phyloP scores from a whole-genome alignment of 2,797 vertebrate genomes.

The Mionectes olivaceus region DNA sequence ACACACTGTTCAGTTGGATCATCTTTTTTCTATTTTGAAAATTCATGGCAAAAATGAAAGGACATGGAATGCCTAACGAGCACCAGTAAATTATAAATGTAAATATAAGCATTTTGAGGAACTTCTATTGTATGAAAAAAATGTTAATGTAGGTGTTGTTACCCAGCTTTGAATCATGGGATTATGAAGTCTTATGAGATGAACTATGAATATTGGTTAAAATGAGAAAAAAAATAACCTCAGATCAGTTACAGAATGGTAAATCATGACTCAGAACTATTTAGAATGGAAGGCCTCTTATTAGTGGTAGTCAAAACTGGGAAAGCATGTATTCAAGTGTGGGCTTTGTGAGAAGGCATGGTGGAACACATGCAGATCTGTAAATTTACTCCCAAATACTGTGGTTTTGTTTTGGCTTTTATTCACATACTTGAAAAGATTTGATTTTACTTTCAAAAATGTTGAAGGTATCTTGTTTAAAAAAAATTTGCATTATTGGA shows the following conservation, averaged over 20 bases:
- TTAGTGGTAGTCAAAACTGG: background rate
- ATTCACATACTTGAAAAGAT: background rate
- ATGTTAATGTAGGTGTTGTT: background rate
- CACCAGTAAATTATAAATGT: background rate
- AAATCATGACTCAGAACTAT: background rate
- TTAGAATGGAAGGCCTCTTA: background rate
- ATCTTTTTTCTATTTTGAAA: conserved; percentile 31
- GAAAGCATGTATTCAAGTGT: background rate
- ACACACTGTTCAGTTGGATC: background rate
- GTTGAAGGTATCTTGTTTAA: background rate
- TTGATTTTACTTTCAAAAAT: background rate
- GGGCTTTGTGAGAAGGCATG: background rate
- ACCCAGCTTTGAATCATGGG: background rate
- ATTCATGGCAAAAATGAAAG: background rate
- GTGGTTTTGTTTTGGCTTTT: background rate
- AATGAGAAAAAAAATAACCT: background rate
- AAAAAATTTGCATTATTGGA: background rate
- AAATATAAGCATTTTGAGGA: background rate
- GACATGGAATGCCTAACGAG: background rate
- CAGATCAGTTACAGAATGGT: background rate
- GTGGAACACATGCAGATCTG: background rate
- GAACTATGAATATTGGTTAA: background rate
- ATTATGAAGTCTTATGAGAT: background rate
- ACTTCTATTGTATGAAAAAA: background rate
- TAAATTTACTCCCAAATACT: background rate